These are phyloP conservation scores for Pasiphila rectangulata DNA, from an alignment of 2,888 invertebrate genomes.

Conservation along the genomic window DNA sequence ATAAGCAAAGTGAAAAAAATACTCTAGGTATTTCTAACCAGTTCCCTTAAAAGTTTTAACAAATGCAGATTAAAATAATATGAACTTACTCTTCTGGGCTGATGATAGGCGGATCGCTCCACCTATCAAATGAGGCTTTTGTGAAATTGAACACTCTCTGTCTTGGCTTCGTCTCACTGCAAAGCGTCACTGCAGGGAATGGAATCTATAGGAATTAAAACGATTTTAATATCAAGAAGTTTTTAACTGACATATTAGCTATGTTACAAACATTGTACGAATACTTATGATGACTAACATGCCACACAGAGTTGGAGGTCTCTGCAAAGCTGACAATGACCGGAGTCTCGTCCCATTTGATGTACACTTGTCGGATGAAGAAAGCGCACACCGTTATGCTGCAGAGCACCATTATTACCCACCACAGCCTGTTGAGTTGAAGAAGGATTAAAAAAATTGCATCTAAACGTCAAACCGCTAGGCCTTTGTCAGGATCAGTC, in stretches of 20 bases:
- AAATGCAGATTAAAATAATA: no score
- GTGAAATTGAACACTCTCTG: conserved; percentile 81
- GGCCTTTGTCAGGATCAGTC: no score
- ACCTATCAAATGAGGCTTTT: conserved; percentile 51
- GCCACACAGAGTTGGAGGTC: conserved; percentile 81
- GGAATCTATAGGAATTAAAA: conserved; percentile 57
- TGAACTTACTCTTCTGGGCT: conserved; percentile 43
- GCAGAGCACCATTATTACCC: conserved; percentile 73
- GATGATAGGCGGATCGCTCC: conserved; percentile 38
- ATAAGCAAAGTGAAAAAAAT: no score
- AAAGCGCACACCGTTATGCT: conserved; percentile 77
- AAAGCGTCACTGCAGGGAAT: conserved; percentile 80
- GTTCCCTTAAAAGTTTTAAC: no score
- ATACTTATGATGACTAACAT: conserved; percentile 44
- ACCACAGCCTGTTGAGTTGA: conserved; percentile 77
- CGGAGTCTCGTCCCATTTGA: conserved; percentile 82
- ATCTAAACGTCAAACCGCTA: no score
- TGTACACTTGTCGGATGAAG: conserved; percentile 79
- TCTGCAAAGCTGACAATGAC: conserved; percentile 85
- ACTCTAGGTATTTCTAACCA: no score
- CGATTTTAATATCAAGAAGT: no score
- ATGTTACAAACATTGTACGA: neutral
- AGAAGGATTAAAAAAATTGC: conserved; percentile 1
- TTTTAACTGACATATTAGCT: no score
- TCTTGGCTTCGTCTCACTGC: conserved; percentile 81